These are phyloP conservation scores for Chymomyza caudatula DNA, from an alignment of 2,888 invertebrate genomes.

Conservation along the genomic window DNA sequence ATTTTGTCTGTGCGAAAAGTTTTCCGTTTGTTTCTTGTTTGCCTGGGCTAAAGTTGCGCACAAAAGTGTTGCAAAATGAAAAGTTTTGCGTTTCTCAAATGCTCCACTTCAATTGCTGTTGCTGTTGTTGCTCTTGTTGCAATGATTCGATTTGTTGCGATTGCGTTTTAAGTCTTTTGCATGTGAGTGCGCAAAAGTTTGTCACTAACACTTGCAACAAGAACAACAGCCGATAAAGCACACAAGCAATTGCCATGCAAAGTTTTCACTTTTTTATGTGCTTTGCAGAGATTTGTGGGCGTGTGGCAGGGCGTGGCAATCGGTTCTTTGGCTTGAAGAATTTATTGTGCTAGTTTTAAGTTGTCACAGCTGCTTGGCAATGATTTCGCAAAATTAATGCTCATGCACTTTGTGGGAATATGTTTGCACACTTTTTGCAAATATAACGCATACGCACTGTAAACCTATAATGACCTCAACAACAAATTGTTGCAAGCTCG, in stretches of 20 bases:
- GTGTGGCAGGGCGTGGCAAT: neutral
- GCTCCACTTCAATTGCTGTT: neutral
- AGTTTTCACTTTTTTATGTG: neutral
- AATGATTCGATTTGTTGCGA: slow-evolving; percentile 70
- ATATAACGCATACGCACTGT: slow-evolving; percentile 45
- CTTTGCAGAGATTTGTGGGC: neutral
- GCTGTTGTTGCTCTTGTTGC: slow-evolving; percentile 34
- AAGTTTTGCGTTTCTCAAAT: slow-evolving; percentile 53
- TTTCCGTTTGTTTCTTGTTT: slow-evolving; percentile 6
- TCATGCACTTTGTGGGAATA: neutral
- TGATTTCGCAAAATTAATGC: neutral
- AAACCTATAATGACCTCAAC: slow-evolving; percentile 24
- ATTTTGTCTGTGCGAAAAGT: neutral
- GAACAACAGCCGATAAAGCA: slow-evolving; percentile 51
- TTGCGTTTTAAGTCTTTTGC: slow-evolving; percentile 70
- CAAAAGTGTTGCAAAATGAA: slow-evolving; percentile 60
- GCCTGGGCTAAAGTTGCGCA: slow-evolving; percentile 32
- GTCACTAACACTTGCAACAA: neutral
- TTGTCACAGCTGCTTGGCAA: neutral
- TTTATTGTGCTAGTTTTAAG: neutral
- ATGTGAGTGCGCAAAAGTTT: slow-evolving; percentile 55
- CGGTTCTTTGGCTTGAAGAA: neutral
- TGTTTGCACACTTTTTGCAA: slow-evolving; percentile 25
- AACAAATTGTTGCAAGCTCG: slow-evolving; percentile 2
- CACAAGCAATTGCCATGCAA: slow-evolving; percentile 23